Evolutionary conservation across 2,888 invertebrate species (phyloP).

Genomic region (Nymphalis c-album): DNA sequence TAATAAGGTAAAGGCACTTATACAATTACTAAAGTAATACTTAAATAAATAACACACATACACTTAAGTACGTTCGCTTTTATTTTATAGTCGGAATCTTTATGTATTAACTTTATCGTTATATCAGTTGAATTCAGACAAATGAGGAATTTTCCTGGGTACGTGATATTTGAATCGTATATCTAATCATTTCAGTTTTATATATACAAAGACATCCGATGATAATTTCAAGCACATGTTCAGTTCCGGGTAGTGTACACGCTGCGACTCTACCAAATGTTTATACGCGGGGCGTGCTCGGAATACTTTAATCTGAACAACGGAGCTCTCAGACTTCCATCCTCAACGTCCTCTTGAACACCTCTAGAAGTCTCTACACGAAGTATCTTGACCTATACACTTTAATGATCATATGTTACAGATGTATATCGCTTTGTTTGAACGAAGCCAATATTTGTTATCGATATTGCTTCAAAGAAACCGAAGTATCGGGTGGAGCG

Average conservation of each 20-base stretch:
- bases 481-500: background rate
- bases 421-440: background rate
- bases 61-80: too few relatives aligned
- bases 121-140: too few relatives aligned
- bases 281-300: constrained; percentile 20
- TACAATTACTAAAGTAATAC: too few relatives aligned
- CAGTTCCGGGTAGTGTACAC: background rate
- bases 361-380: background rate
- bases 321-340: background rate
- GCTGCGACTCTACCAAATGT: constrained; percentile 10
- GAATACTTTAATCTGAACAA: constrained; percentile 27
- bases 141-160: too few relatives aligned
- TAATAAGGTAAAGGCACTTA: too few relatives aligned
- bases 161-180: too few relatives aligned
- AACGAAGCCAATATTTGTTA: background rate
- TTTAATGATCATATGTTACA: background rate
- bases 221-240: too few relatives aligned
- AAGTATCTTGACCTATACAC: constrained; percentile 6
- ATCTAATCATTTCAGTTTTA: too few relatives aligned
- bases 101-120: too few relatives aligned
- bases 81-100: too few relatives aligned
- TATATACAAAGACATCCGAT: too few relatives aligned
- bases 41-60: too few relatives aligned
- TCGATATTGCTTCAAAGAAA: background rate
- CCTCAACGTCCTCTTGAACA: constrained; percentile 13